A percentile compares a stretch with the other conserved stretches of the same genome.
These are phyloP conservation scores for Parasteatoda lunata DNA, from an alignment of 2,888 invertebrate genomes.

Conservation along the genomic window DNA sequence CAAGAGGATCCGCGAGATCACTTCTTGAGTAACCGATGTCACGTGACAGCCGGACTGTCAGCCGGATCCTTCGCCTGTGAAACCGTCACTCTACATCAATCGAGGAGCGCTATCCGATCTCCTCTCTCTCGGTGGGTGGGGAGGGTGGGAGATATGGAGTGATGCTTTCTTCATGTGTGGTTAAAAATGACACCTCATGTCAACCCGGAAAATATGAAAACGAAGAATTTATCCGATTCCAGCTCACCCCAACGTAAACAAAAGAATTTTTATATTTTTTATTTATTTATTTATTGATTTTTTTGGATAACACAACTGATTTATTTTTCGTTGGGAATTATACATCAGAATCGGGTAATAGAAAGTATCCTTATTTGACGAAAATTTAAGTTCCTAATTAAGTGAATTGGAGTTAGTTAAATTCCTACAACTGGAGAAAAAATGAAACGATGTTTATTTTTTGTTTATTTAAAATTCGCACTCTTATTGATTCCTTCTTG, in stretches of 20 bases:
- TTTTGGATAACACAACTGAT: too few species aligned
- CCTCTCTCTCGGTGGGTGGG: not conserved
- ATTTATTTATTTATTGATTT: too few species aligned
- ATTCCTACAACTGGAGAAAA: too few species aligned
- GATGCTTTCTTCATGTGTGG: constrained; percentile 14
- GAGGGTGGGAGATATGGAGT: constrained; percentile 17
- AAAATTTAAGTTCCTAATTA: too few species aligned
- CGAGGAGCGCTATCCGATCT: constrained; percentile 25
- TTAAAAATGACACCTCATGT: not conserved
- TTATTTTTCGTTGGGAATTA: too few species aligned
- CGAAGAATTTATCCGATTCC: not conserved
- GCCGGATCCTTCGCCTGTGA: constrained; percentile 28
- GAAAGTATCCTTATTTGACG: too few species aligned
- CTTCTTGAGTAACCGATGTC: constrained; percentile 51
- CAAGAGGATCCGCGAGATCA: constrained; percentile 35
- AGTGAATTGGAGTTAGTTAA: too few species aligned
- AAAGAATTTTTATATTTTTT: too few species aligned
- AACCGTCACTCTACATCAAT: constrained; percentile 54
- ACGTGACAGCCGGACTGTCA: constrained; percentile 54
- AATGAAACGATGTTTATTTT: too few species aligned
- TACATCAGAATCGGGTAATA: too few species aligned
- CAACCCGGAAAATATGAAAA: not conserved
- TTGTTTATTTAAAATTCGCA: too few species aligned
- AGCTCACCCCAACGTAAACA: not conserved
- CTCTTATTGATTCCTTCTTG: too few species aligned